phyloP scores from a whole-genome alignment of 2,797 vertebrate species.

The Cossypha heuglini region DNA sequence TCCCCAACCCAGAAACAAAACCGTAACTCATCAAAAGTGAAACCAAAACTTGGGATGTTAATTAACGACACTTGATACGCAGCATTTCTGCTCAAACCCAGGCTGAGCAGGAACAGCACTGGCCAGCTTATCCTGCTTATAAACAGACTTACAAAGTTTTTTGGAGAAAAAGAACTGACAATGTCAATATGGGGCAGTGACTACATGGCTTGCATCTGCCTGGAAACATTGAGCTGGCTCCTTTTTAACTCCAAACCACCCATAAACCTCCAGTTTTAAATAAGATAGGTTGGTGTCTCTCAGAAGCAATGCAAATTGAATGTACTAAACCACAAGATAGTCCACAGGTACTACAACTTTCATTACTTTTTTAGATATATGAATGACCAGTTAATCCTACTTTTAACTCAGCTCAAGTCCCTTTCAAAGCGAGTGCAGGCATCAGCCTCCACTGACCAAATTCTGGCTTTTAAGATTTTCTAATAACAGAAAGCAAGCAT shows the following conservation, averaged over 20 bases:
- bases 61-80: background rate
- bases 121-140: rapidly evolving
- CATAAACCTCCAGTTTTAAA: background rate
- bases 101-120: background rate
- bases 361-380: background rate
- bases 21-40: background rate
- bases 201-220: background rate
- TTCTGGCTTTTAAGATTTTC: background rate
- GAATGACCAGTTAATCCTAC: background rate
- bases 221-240: background rate
- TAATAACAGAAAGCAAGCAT: background rate
- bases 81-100: background rate
- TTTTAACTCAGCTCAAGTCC: background rate
- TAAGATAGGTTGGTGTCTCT: no score
- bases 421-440: background rate
- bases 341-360: background rate
- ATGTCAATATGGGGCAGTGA: rapidly evolving
- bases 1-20: rapidly evolving
- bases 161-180: background rate
- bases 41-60: rapidly evolving
- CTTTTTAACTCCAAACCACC: background rate
- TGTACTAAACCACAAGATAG: background rate
- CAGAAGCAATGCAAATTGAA: background rate
- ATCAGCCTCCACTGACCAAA: background rate
- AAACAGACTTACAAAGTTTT: background rate